Conservation (phyloP, 2,113 vertebrate species). For the Xiphophorus maculatus region DNA sequence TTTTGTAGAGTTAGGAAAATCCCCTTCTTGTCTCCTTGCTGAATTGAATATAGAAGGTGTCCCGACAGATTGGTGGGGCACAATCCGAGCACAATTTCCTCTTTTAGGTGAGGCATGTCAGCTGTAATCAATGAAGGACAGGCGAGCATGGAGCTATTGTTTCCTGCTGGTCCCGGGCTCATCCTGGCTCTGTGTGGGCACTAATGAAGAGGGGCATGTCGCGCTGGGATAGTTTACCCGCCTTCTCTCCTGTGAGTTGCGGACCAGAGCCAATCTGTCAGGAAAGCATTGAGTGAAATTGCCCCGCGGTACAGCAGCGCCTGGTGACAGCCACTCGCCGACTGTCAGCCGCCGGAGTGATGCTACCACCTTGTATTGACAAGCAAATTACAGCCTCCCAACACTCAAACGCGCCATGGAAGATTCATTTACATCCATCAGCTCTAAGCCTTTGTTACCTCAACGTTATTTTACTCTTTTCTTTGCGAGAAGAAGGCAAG, state of each 20-base stretch:
- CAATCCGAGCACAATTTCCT: conserved; percentile 81
- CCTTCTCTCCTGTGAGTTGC: conserved; percentile 91
- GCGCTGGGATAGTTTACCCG: conserved; percentile 90
- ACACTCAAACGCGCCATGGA: conserved; percentile 85
- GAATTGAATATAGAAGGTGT: conserved; percentile 68
- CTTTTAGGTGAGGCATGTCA: conserved; percentile 80
- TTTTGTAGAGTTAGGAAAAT: conserved; percentile 81
- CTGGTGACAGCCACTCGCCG: conserved; percentile 89
- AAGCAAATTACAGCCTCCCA: conserved; percentile 92
- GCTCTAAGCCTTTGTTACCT: conserved; percentile 81
- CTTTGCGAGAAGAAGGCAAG: conserved; percentile 40
- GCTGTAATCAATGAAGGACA: conserved; percentile 79
- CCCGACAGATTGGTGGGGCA: conserved; percentile 58
- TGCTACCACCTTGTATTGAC: conserved; percentile 87
- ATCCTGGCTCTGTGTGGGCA: conserved; percentile 85
- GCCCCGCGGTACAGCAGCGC: conserved; percentile 89
- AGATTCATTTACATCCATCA: conserved; percentile 90
- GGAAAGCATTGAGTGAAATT: conserved; percentile 94
- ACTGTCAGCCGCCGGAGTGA: conserved; percentile 81
- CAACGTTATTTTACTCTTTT: conserved; percentile 65
- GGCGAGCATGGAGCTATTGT: conserved; percentile 78
- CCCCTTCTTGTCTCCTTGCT: conserved; percentile 59
- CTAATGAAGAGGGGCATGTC: conserved; percentile 98
- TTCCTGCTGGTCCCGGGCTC: conserved; percentile 70
- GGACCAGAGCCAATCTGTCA: conserved; percentile 97